These are phyloP conservation scores for Pseudeuparius sepicola DNA, from an alignment of 2,888 invertebrate species.

Conservation along the genomic window DNA sequence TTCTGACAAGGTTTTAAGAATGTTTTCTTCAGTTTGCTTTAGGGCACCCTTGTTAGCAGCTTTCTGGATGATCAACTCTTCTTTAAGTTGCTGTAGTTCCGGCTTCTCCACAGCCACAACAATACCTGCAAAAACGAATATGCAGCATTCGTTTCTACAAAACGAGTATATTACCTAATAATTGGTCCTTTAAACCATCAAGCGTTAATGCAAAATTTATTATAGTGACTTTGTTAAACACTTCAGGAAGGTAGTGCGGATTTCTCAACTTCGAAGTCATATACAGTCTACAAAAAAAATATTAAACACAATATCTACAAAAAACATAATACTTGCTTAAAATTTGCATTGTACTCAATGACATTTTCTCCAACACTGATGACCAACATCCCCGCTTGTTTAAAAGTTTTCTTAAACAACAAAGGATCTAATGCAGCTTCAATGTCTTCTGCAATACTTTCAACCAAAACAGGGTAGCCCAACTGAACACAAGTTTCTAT, in stretches of 20 bases:
- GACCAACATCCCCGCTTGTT: conserved; percentile 62
- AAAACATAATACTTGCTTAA: conserved; percentile 32
- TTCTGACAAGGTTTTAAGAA: conserved; percentile 71
- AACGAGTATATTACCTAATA: no score
- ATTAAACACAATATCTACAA: not conserved
- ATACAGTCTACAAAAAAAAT: conserved; percentile 47
- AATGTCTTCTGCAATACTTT: conserved; percentile 66
- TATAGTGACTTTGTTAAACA: conserved; percentile 72
- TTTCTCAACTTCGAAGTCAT: conserved; percentile 75
- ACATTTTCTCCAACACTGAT: conserved; percentile 70
- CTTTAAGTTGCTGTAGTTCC: conserved; percentile 71
- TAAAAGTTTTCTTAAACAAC: conserved; percentile 62
- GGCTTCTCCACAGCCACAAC: conserved; percentile 79
- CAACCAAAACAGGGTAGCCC: conserved; percentile 62
- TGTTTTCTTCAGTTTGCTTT: conserved; percentile 81
- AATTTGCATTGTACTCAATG: conserved; percentile 64
- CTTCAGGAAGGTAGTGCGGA: conserved; percentile 77
- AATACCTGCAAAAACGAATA: conserved; percentile 44
- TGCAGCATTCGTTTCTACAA: no score
- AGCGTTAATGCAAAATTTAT: conserved; percentile 77
- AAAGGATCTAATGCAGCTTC: conserved; percentile 72
- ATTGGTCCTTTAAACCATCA: conserved; percentile 74
- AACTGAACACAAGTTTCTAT: conserved; percentile 65
- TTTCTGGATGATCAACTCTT: conserved; percentile 66
- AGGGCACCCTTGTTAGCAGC: conserved; percentile 72